Base-by-base conservation (phyloP, 2,113 vertebrate species). In the Odontesthes bonariensis region DNA sequence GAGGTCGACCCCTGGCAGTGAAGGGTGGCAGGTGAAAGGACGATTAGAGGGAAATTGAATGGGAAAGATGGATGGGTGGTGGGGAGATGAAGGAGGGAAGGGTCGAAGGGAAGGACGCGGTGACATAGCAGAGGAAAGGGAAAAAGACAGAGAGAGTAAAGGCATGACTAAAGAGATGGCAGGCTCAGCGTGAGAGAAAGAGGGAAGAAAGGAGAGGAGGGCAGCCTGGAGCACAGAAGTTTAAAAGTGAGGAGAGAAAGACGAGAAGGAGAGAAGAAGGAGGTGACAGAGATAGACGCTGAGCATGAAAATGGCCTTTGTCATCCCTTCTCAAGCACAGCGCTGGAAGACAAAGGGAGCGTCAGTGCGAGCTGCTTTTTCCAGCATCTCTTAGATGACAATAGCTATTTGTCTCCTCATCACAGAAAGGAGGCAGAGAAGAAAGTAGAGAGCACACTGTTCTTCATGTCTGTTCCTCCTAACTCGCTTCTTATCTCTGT, bases 261-360 rank as follows among this genome's bases (percentile, higher is more conserved):
- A 65, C 83, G 75, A 64, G 65, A 33, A 66, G 31, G 53, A 66
- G 69, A 63, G 69, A 44, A 69, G 73, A 19, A 58, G 75, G 58
- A 73, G 75, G 85, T 49, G 81, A 82, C 78, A 40, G 79, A 87
- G 74, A 81, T 60, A 69, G 79, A 85, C 62, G 74, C 74, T 38
- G 86, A 85, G 86, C 76, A 73, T 87, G 82, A 89, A 85, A 92
- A 91, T 82, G 86, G 75, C 84, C 86, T 89, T 92, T 93, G 91
- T 93, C 88, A 72, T 89, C 53, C 33, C 71, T 78, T 74, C 86
- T 84, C 74, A 69, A 84, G 73, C 72, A 46, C 82, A 62, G 57
- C 59, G 66, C 66, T 47, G 22, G 73, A 61, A 89, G 83, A 90
- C 87, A 93, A 90, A 89, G 77, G 73, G 42, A 86, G 84, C 69